Evolutionary conservation across 2,888 invertebrate genomes (phyloP).

Genomic region (Drosophila mimetica): DNA sequence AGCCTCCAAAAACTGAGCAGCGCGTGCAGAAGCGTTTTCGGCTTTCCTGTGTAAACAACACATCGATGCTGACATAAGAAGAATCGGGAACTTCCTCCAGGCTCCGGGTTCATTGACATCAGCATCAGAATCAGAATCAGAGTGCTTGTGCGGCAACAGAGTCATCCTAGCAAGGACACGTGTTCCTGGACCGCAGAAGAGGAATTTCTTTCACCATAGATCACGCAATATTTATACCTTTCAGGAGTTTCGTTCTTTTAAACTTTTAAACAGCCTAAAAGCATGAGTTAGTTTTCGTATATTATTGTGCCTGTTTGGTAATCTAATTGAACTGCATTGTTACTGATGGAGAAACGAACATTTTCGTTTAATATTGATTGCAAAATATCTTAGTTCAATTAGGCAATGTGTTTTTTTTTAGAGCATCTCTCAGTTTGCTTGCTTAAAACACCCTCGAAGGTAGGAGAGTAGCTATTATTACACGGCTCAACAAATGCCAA

Average conservation of each 20-base stretch:
- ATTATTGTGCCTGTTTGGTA: too few relatives aligned
- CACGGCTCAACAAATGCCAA: slow-evolving; percentile 20
- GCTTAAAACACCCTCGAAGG: slow-evolving; percentile 1
- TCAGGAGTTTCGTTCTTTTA: too few relatives aligned
- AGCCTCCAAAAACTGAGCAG: slow-evolving; percentile 25
- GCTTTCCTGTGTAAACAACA: slow-evolving; percentile 23
- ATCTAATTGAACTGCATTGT: too few relatives aligned
- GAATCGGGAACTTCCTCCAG: not conserved
- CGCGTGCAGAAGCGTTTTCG: slow-evolving; percentile 43
- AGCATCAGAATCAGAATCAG: too few relatives aligned
- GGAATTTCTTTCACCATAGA: not conserved
- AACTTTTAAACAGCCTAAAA: too few relatives aligned
- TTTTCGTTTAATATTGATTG: too few relatives aligned
- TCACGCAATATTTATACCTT: too few relatives aligned
- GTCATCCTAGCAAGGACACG: slow-evolving; percentile 3
- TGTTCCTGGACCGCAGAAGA: not conserved
- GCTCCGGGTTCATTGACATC: slow-evolving; percentile 37
- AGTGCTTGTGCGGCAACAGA: slow-evolving; percentile 1
- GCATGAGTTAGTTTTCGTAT: too few relatives aligned
- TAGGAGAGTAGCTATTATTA: slow-evolving; percentile 17
- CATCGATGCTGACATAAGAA: slow-evolving; percentile 35
- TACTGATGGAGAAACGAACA: too few relatives aligned
- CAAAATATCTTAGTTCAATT: not conserved
- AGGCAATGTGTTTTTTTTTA: not conserved
- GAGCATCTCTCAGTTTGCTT: not conserved